Base-by-base conservation (phyloP, 2,797 vertebrate genomes). In the Danio jaintianensis region DNA sequence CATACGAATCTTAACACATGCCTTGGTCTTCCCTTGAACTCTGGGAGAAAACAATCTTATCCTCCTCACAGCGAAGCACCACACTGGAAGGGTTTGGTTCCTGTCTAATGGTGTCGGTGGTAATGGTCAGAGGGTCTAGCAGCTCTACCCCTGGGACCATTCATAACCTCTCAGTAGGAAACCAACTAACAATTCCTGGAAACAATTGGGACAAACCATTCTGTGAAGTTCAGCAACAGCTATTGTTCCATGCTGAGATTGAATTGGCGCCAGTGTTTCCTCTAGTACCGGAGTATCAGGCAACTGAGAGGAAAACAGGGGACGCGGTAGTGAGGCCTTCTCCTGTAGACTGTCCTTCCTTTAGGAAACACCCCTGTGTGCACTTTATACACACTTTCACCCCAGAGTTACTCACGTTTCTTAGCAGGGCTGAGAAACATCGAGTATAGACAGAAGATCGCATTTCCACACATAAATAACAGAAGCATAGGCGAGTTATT, bases 351-450 rank as follows among this genome's bases (percentile, higher is more conserved):
- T 73, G 85, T 89, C 89, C 88, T 89, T 89, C 86, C 75, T 83
- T 90, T 86, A 62, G 53, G 29, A 85, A 61, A 84, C 58, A 67
- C 42, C 66, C 38, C 66, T 63, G 50, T 3, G 0, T 50, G 16
- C 66, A 72, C 55, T 79, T 45, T 42, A 29, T 20, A 72, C 29
- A 78, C 68, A 78, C 59, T 73, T 73, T 80, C 90, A 85, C 80
- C 86, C 83, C 82, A 76, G 53, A 90, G 89, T 89, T 89, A 90
- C 87, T 84, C 84, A 75, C 9, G 87, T 92, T 85, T 85, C 89
- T 89, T 86, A 90, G 90, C 89, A 91, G 88, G 91, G 58, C 62
- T 73, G 85, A 87, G 78, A 91, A 92, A 92, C 90, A 92, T 91
- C 88, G 80, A 82, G 69, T 12, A 0, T 79, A 79, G 79, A 50